Evolutionary conservation across 2,888 invertebrate species (phyloP), one percentile per base, ranked within the genome.

Genomic region (Imbricaverruca yamaguchii): DNA sequence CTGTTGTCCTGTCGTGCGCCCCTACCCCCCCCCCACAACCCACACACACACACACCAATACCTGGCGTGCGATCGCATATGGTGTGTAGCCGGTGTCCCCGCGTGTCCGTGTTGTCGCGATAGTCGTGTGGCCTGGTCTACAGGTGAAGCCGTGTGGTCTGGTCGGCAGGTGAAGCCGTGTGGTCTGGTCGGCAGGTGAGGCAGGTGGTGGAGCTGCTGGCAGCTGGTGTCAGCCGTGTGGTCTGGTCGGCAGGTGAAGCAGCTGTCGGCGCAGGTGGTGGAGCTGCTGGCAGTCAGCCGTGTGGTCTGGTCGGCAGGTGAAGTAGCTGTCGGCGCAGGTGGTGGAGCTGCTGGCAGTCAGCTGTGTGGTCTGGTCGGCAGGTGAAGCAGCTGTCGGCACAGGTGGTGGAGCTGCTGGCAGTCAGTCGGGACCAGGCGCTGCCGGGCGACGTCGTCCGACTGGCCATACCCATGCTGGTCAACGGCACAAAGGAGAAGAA

Each of bases 401-500:
- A 82, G 74, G 89, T 91, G 83, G 88, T 89, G 82, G 90, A 91
- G 82, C 90, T 90, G 84, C 67, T 84, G 59, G 80, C 83, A 81
- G 13, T 81, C 82, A 39, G 84, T 84, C 23, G 59, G 21, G 81
- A 80, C n/a, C 18, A 80, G 21, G 81, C 80, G 67, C 82, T 88
- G 59, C 86, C 87, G 0, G 83, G 84, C 21, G 93, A 94, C 84
- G 88, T 95, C 84, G 89, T 94, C 84, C 93, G 92, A 86, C 89
- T 92, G 80, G 88, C 95, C 84, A 89, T 98, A 84, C 97, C 98
- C 0, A 94, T 95, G 89, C 89, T 98, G 85, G 97, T 98, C 81
- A 98, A 97, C 89, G 98, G 98, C 83, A 97, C 97, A 82, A 98
- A 98, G 89, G 98, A 98, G 89, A 98, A 97, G 89, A 98, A 98